Evolutionary conservation across 2,797 vertebrate genomes (phyloP).

Genomic region (Mionectes olivaceus): DNA sequence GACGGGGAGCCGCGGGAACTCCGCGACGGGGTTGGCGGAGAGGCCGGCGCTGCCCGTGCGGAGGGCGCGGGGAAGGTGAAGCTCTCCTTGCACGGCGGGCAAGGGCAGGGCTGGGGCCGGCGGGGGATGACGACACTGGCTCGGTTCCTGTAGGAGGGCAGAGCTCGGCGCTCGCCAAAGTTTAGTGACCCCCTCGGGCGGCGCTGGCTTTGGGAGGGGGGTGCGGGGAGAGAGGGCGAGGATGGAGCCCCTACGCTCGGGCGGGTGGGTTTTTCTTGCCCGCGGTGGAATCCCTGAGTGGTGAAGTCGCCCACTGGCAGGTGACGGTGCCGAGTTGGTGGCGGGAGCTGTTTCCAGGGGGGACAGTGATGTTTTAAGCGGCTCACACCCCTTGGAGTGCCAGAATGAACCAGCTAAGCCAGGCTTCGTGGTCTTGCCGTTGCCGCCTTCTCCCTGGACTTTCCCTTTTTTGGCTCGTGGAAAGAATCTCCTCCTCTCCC

Average conservation of each 20-base stretch:
- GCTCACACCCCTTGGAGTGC: neutral
- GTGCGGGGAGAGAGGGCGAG: neutral
- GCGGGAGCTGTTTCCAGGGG: neutral
- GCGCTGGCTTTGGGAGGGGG: neutral
- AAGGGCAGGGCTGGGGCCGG: constrained; percentile 5
- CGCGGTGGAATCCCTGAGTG: neutral
- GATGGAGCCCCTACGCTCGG: neutral
- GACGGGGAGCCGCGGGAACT: neutral
- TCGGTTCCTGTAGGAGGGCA: neutral
- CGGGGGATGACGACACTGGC: neutral
- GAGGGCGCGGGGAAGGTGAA: neutral
- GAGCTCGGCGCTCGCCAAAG: neutral
- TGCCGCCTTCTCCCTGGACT: neutral
- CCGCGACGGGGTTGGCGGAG: neutral
- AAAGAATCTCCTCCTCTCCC: neutral
- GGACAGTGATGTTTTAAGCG: neutral
- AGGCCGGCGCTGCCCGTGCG: neutral
- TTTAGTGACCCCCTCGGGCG: neutral
- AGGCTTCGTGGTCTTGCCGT: neutral
- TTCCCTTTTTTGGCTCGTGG: neutral
- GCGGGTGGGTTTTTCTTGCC: neutral
- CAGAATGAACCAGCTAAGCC: neutral
- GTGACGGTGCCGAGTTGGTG: neutral
- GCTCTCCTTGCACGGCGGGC: neutral
- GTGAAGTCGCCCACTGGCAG: neutral